A percentile compares a stretch with the other conserved stretches of the same genome.
Conservation (phyloP, 1,140 invertebrate species). For the Ganaspis sp. region DNA sequence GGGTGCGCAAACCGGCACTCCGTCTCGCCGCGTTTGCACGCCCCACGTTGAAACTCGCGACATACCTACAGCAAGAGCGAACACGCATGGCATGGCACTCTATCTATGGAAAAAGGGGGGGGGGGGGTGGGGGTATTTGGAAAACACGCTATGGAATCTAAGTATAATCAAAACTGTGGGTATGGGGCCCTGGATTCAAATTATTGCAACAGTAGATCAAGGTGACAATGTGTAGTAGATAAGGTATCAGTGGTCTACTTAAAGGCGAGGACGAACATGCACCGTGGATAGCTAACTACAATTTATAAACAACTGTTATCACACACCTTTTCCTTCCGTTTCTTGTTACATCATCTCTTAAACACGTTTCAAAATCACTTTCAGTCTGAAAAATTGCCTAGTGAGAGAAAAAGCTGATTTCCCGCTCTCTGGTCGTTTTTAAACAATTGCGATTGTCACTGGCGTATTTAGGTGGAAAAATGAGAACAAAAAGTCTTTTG, state of each 20-base stretch:
- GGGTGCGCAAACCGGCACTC: conserved; percentile 99
- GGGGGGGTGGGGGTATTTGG: conserved; percentile 43
- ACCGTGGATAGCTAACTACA: conserved; percentile 28
- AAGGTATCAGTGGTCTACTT: conserved; percentile 51
- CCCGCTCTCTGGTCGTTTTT: too few relatives aligned
- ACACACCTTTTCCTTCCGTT: neutral
- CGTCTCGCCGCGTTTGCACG: conserved; percentile 95
- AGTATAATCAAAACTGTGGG: conserved; percentile 6
- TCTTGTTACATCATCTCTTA: neutral
- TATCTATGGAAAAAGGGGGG: conserved; percentile 63
- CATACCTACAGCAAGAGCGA: conserved; percentile 90
- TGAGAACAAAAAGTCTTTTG: too few relatives aligned
- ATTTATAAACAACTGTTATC: conserved; percentile 18
- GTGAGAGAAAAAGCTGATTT: too few relatives aligned
- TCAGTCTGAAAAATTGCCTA: too few relatives aligned
- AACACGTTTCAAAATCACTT: neutral
- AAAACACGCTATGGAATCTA: conserved; percentile 57
- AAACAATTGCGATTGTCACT: too few relatives aligned
- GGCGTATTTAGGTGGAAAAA: too few relatives aligned
- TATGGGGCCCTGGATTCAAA: neutral
- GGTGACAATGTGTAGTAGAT: conserved; percentile 43
- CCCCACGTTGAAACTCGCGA: conserved; percentile 98
- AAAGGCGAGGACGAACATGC: conserved; percentile 45
- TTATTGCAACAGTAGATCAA: conserved; percentile 24
- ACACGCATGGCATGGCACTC: conserved; percentile 76